These are phyloP conservation scores for Thermophis baileyi DNA, from an alignment of 2,113 vertebrate species.

Conservation along the genomic window DNA sequence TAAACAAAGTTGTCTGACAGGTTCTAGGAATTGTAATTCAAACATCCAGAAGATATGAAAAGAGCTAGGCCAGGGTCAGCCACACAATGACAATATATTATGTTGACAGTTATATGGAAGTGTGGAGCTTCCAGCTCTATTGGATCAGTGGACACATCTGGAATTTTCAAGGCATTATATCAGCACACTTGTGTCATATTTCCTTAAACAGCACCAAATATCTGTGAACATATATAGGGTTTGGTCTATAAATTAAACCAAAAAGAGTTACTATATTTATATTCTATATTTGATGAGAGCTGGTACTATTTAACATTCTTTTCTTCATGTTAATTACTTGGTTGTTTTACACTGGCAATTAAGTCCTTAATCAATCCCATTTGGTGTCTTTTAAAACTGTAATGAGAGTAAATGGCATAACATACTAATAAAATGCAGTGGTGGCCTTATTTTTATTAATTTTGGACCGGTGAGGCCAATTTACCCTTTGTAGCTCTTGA, in stretches of 20 bases:
- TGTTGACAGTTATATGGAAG: not conserved
- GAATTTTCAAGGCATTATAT: not conserved
- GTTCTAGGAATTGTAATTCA: not conserved
- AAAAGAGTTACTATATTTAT: not conserved
- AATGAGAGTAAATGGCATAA: constrained; percentile 34
- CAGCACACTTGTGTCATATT: not conserved
- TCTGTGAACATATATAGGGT: not conserved
- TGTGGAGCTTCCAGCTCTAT: not conserved
- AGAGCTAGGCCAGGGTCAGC: not conserved
- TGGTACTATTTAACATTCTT: constrained; percentile 16
- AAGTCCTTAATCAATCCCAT: constrained; percentile 45
- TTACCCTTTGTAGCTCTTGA: constrained; percentile 26
- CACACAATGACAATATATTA: not conserved
- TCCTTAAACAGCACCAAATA: not conserved
- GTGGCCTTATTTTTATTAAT: constrained; percentile 40
- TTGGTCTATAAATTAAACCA: constrained; percentile 5
- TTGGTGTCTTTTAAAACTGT: constrained; percentile 44
- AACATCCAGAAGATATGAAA: not conserved
- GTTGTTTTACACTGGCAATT: constrained; percentile 41
- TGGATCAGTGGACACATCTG: not conserved
- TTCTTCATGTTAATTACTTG: constrained; percentile 45
- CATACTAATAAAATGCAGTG: constrained; percentile 18
- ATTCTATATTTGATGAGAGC: constrained; percentile 22
- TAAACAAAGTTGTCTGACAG: not conserved
- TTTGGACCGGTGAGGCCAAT: constrained; percentile 18